These are phyloP conservation scores for Cotesia vestalis DNA, from an alignment of 1,140 invertebrate species.

Conservation along the genomic window DNA sequence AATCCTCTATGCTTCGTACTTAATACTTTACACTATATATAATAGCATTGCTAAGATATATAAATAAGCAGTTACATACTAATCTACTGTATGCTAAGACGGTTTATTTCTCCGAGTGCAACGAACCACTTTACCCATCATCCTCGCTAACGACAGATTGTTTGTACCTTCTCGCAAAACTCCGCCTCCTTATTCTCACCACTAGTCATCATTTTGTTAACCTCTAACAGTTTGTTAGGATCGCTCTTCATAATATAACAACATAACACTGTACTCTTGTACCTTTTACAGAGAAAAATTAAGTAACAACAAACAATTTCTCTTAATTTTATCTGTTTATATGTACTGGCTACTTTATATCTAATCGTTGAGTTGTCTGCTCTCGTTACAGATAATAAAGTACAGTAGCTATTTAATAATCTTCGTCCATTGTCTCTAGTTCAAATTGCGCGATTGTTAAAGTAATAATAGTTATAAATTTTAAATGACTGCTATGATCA, in stretches of 20 bases:
- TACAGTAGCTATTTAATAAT: conserved; percentile 23
- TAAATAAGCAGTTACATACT: background rate
- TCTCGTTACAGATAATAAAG: conserved; percentile 38
- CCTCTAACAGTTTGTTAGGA: background rate
- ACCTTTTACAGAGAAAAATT: background rate
- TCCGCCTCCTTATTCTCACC: conserved; percentile 31
- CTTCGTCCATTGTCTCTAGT: conserved; percentile 35
- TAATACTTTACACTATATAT: no score
- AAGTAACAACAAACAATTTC: no score
- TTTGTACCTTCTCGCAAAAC: conserved; percentile 17
- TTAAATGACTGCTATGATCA: background rate
- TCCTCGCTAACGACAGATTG: conserved; percentile 36
- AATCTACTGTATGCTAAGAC: conserved; percentile 13
- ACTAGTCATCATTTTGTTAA: conserved; percentile 3
- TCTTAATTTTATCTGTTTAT: background rate
- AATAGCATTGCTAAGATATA: background rate
- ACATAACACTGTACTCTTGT: background rate
- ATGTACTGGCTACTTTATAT: no score
- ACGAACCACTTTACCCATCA: conserved; percentile 42
- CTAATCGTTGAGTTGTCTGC: conserved; percentile 13
- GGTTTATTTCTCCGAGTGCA: conserved; percentile 27
- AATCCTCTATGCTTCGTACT: no score
- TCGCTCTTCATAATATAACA: no score
- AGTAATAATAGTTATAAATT: background rate
- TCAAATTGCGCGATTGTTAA: conserved; percentile 18